A percentile compares a stretch with the other conserved stretches of the same genome.
phyloP scores from a whole-genome alignment of 2,797 vertebrate species.

The Euthynnus affinis region DNA sequence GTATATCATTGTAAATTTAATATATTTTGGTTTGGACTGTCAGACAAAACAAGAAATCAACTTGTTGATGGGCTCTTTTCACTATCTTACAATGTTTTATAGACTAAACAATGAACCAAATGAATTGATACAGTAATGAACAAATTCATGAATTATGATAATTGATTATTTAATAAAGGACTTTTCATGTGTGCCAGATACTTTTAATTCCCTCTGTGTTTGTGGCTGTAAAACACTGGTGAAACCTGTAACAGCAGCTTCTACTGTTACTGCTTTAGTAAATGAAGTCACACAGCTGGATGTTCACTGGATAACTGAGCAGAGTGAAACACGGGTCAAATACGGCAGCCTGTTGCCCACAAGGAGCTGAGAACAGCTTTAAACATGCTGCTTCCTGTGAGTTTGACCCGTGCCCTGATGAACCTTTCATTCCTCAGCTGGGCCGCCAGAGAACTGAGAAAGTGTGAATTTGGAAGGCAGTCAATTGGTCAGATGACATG shows the following conservation, averaged over 20 bases:
- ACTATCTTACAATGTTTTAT: no score
- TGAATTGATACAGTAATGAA: neutral
- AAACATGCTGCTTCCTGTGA: neutral
- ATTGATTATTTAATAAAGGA: neutral
- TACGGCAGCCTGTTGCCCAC: neutral
- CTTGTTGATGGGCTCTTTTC: neutral
- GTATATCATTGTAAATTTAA: no score
- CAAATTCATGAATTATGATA: neutral
- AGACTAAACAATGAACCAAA: no score
- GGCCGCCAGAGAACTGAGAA: conserved; percentile 27
- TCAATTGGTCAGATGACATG: conserved; percentile 73
- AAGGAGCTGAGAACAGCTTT: neutral
- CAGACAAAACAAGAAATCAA: neutral
- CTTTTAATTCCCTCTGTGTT: neutral
- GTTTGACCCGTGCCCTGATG: conserved; percentile 16
- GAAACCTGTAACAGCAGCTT: neutral
- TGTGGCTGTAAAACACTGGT: conserved; percentile 5
- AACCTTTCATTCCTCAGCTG: conserved; percentile 39
- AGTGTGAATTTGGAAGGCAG: conserved; percentile 44
- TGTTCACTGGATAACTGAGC: neutral
- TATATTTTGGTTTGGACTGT: no score
- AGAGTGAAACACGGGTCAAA: neutral
- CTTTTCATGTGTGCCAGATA: no score
- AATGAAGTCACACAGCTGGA: neutral
- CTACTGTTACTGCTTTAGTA: neutral